Base-by-base conservation (phyloP, 2,113 vertebrate genomes). In the Hipposideros armiger region DNA sequence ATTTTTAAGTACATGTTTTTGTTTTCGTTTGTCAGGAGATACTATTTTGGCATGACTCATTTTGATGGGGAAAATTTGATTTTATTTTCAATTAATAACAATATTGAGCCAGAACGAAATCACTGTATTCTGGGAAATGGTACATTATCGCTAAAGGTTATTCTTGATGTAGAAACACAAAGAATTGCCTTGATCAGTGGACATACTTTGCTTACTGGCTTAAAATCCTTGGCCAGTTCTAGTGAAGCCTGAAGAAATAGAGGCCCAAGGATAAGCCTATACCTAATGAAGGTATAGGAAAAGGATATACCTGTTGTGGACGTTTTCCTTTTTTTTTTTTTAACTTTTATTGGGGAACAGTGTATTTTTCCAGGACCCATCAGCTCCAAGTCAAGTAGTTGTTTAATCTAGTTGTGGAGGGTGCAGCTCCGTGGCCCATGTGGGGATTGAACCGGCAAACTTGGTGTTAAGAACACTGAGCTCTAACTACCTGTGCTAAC, bases 11-110 rank as follows among this genome's bases (percentile, higher is more conserved):
- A 47, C 4, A 3, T 13, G 10, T 32, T 84, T 70, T 62, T 36
- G 64, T 76, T 50, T 30, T 80, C 62, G 28, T 58, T 42, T 89
- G 32, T n/a, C 32, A 72, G 26, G 24, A 76, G 56, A 54, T 2
- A 17, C 26, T 67, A 17, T 82, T 73, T 54, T 50, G 7, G 11
- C 24, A 7, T 73, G 6, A 81, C 45, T 64, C 26, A 64, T 66
- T 85, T 80, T 11, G 40, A 40, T 17, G 19, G 42, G 13, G 9
- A 93, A 40, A 32, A 73, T 78, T 84, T 67, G 4, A 62, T 76
- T 58, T 93, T 76, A 50, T 78, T 95, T 92, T 87, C 5, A 96
- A 45, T 78, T 78, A 72, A 17, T 47, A 87, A 17, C 3, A 80
- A 66, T 80, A 92, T 84, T 5, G 47, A 80, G 30, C 22, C 36